These are phyloP conservation scores for Suricata suricatta DNA, from an alignment of 2,113 vertebrate genomes.

Conservation along the genomic window DNA sequence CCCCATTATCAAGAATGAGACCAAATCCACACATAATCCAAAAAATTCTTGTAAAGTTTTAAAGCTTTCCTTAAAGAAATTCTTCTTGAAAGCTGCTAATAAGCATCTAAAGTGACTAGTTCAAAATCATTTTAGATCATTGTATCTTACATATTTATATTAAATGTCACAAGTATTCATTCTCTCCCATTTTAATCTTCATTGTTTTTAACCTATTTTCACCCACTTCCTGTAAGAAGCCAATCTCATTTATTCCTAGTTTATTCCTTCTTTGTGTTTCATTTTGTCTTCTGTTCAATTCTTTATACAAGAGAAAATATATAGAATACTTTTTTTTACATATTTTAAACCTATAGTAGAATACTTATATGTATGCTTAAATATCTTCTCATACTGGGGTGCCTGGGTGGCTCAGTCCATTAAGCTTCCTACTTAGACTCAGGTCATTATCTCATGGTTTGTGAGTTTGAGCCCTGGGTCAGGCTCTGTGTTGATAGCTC, in stretches of 20 bases:
- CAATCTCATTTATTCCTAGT: neutral
- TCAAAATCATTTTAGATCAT: neutral
- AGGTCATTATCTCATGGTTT: too few species aligned
- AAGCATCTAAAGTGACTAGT: neutral
- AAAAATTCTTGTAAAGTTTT: conserved; percentile 33
- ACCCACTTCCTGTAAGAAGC: neutral
- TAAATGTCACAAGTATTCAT: neutral
- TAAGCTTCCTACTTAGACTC: too few species aligned
- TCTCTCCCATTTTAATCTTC: neutral
- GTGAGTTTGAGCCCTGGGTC: too few species aligned
- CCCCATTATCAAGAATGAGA: conserved; percentile 8
- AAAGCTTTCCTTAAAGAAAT: conserved; percentile 34
- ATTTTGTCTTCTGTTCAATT: neutral
- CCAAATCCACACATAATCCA: neutral
- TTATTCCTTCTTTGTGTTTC: neutral
- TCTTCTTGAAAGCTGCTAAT: conserved; percentile 8
- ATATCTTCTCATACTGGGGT: neutral
- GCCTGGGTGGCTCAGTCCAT: too few species aligned
- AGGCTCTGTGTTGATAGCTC: too few species aligned
- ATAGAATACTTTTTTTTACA: neutral
- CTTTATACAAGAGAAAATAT: neutral
- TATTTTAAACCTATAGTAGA: neutral
- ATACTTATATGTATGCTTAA: neutral
- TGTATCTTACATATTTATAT: neutral
- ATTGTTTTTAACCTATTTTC: neutral